Evolutionary conservation across 2,113 vertebrate species (phyloP).

Genomic region (Kryptolebias marmoratus): DNA sequence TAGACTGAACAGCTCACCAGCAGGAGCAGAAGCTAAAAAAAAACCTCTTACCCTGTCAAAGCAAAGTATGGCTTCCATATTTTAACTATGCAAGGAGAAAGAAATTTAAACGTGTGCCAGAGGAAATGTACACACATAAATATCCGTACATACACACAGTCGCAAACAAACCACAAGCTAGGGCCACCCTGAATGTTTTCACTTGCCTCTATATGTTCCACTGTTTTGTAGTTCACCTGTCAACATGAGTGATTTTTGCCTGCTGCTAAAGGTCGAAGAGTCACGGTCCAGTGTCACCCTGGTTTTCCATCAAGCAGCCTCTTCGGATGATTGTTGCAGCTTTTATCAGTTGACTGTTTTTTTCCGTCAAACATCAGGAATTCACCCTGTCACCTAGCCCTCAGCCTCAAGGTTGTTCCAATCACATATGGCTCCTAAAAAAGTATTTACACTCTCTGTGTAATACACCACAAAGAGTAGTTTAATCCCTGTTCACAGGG

Average conservation of each 20-base stretch:
- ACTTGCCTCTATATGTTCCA: constrained; percentile 6
- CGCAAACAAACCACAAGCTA: constrained; percentile 46
- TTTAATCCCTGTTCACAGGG: constrained; percentile 9
- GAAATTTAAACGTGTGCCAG: constrained; percentile 36
- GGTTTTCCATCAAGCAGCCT: neutral
- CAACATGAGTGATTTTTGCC: constrained; percentile 29
- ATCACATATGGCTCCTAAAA: constrained; percentile 1
- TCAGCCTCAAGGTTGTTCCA: neutral
- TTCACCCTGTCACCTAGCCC: constrained; percentile 8
- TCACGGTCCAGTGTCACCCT: constrained; percentile 31
- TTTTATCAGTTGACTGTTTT: constrained; percentile 38
- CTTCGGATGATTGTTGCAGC: constrained; percentile 37
- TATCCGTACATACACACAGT: constrained; percentile 22
- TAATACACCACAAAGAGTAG: constrained; percentile 2
- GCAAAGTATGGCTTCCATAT: constrained; percentile 58
- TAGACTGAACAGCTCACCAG: constrained; percentile 30
- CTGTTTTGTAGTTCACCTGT: constrained; percentile 16
- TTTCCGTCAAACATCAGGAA: constrained; percentile 30
- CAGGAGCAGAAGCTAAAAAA: constrained; percentile 57
- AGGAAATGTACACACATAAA: constrained; percentile 52
- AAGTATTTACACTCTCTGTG: neutral
- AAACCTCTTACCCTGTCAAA: constrained; percentile 74
- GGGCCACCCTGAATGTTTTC: constrained; percentile 30
- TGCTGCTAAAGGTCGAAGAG: constrained; percentile 16
- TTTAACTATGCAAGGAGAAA: constrained; percentile 13